phyloP scores from a whole-genome alignment of 2,113 vertebrate species.

The Narcine bancroftii region DNA sequence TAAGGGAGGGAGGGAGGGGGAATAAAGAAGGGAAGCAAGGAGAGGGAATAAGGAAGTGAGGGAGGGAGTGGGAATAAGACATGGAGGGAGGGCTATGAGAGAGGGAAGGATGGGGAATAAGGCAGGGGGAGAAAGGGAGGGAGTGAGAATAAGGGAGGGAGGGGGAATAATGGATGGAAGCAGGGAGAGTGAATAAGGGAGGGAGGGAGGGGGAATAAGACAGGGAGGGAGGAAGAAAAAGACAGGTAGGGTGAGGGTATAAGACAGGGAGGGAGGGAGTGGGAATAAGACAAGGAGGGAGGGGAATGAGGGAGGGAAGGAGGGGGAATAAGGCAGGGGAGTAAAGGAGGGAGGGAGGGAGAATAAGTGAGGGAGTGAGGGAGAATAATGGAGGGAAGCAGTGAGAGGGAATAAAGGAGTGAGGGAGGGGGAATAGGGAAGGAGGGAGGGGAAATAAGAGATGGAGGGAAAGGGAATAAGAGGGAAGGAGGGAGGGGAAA shows the following conservation, averaged over 20 bases:
- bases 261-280: too few species aligned
- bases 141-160: too few species aligned
- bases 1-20: background rate
- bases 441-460: slow-evolving; percentile 44
- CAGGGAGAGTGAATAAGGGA: background rate
- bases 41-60: background rate
- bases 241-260: too few species aligned
- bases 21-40: background rate
- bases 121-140: background rate
- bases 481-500: too few species aligned
- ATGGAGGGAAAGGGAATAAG: too few species aligned
- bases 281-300: background rate
- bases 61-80: background rate
- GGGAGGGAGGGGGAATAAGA: background rate
- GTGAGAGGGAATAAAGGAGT: background rate
- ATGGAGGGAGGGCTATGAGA: background rate
- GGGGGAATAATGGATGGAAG: background rate
- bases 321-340: background rate
- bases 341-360: fast-evolving
- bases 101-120: slow-evolving; percentile 10
- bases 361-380: too few species aligned
- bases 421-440: slow-evolving; percentile 35
- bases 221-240: background rate
- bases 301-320: background rate
- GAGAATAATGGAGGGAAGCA: too few species aligned